Evolutionary conservation across 2,113 vertebrate species (phyloP).

Genomic region (Hirundichthys speculiger): DNA sequence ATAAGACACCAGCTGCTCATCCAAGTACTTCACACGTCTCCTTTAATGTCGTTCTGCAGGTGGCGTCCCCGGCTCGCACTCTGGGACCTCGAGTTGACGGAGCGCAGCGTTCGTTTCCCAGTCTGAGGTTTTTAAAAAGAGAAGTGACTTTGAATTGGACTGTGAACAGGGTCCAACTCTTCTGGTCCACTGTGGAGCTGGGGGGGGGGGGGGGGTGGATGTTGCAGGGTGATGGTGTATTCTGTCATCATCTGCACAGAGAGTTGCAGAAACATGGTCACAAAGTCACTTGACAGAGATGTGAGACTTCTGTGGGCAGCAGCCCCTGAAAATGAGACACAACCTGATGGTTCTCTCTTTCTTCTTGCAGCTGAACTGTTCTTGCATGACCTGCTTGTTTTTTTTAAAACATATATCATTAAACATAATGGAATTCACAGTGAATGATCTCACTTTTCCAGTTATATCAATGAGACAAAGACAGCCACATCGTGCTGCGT

Average conservation of each 20-base stretch:
- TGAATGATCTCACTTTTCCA: conserved; percentile 1
- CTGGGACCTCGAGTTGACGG: too few species aligned
- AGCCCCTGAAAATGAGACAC: neutral
- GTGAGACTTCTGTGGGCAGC: neutral
- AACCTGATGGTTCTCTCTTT: neutral
- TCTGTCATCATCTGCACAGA: neutral
- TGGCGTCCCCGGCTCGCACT: too few species aligned
- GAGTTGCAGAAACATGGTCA: neutral
- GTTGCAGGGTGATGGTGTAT: neutral
- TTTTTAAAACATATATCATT: neutral
- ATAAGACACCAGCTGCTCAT: too few species aligned
- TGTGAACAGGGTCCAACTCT: too few species aligned
- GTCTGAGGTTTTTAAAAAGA: too few species aligned
- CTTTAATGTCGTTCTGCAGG: too few species aligned
- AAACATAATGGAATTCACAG: conserved; percentile 18
- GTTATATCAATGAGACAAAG: neutral
- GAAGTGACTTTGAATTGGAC: too few species aligned
- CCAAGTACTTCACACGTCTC: too few species aligned
- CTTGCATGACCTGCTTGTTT: neutral
- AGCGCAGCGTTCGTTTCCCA: too few species aligned
- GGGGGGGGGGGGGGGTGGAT: too few species aligned
- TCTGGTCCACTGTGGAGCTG: too few species aligned
- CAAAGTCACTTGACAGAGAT: neutral
- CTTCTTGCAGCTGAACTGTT: neutral
- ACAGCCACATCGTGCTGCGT: too few species aligned